phyloP scores from a whole-genome alignment of 2,113 vertebrate species.

The Silurus glanis region DNA sequence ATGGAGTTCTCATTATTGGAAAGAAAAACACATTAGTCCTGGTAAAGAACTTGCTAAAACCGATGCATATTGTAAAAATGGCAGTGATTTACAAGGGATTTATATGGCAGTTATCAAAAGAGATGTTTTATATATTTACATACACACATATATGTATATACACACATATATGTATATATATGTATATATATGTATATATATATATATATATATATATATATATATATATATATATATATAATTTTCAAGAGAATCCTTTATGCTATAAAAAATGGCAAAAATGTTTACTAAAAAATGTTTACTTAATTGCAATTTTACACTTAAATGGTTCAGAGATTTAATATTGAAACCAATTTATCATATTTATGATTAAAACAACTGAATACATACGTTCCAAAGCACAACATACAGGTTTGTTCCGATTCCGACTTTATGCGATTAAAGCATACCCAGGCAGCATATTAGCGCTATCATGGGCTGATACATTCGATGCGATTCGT shows the following conservation, averaged over 20 bases:
- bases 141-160: no score
- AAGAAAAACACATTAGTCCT: not conserved
- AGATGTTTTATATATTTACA: not conserved
- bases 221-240: no score
- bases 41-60: not conserved
- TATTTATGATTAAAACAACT: not conserved
- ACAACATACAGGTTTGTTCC: not conserved
- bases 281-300: no score
- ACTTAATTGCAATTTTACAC: not conserved
- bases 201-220: no score
- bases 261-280: not conserved
- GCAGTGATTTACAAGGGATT: not conserved
- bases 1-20: not conserved
- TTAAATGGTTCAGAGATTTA: not conserved
- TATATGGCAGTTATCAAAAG: not conserved
- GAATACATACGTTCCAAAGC: not conserved
- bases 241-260: not conserved
- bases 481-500: not conserved
- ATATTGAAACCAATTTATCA: not conserved
- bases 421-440: not conserved
- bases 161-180: no score
- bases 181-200: no score
- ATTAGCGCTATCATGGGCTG: not conserved
- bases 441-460: not conserved
- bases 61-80: not conserved